Conservation (phyloP, 30 jellyfish, hydroid and myxozoan genomes). For the Cassiopea andromeda region DNA sequence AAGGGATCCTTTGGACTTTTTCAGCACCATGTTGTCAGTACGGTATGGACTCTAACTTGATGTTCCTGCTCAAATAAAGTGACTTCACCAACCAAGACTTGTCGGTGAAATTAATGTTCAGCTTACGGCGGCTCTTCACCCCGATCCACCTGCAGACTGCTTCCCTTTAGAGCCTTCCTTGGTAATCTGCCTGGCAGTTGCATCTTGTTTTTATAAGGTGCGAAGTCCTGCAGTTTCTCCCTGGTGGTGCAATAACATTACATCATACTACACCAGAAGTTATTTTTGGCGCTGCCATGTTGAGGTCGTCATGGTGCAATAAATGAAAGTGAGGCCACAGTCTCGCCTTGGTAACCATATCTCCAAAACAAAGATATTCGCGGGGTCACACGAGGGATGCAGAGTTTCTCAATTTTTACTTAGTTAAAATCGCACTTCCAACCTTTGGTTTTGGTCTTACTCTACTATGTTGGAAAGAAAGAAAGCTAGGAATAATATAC, state of each 20-base stretch:
- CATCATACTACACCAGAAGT: neutral
- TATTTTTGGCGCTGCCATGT: neutral
- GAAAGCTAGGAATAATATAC: too few species aligned
- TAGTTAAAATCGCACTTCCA: too few species aligned
- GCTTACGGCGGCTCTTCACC: neutral
- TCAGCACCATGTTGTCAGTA: slow-evolving; percentile 21
- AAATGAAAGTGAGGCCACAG: slow-evolving; percentile 6
- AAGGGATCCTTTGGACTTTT: slow-evolving; percentile 14
- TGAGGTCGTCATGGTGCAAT: slow-evolving; percentile 20
- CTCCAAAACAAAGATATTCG: neutral
- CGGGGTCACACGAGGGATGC: too few species aligned
- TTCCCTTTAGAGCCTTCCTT: neutral
- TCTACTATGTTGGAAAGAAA: too few species aligned
- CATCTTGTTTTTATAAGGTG: neutral
- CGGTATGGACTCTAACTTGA: neutral
- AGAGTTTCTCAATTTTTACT: too few species aligned
- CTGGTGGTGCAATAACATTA: slow-evolving; percentile 31
- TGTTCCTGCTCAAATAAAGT: neutral
- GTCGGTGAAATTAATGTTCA: neutral
- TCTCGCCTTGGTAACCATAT: neutral
- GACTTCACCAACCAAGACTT: neutral
- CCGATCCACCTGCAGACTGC: neutral
- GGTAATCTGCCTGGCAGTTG: neutral
- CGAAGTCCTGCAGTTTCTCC: neutral
- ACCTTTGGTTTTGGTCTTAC: too few species aligned